Evolutionary conservation across 2,888 invertebrate species (phyloP).

Genomic region (Caenorhabditis sulstoni): DNA sequence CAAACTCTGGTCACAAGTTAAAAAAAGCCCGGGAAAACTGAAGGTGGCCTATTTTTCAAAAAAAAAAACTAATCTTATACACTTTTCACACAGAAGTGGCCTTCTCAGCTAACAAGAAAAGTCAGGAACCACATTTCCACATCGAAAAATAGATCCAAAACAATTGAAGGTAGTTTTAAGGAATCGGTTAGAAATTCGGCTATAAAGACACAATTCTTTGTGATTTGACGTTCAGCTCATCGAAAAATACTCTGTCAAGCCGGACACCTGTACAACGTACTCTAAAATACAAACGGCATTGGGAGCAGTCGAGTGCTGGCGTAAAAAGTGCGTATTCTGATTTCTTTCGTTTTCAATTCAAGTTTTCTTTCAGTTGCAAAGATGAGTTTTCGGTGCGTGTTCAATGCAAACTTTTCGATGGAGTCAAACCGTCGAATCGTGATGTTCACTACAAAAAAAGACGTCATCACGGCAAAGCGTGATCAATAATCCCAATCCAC

Average conservation of each 20-base stretch:
- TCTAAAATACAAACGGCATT: slow-evolving; percentile 23
- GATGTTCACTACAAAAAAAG: slow-evolving; percentile 37
- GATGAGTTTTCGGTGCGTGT: slow-evolving; percentile 35
- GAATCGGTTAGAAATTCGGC: slow-evolving; percentile 42
- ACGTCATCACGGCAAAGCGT: slow-evolving; percentile 46
- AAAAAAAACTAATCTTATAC: not conserved
- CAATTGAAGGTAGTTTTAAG: slow-evolving; percentile 21
- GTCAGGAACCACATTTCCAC: slow-evolving; percentile 37
- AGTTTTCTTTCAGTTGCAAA: slow-evolving; percentile 33
- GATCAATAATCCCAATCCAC: too few species aligned
- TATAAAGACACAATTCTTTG: not conserved
- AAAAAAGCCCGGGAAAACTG: slow-evolving; percentile 15
- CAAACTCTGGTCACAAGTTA: slow-evolving; percentile 25
- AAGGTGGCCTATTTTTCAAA: not conserved
- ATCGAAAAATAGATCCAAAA: slow-evolving; percentile 12
- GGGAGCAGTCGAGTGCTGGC: slow-evolving; percentile 36
- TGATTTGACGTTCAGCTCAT: slow-evolving; percentile 5
- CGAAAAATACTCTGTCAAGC: slow-evolving; percentile 32
- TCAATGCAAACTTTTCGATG: slow-evolving; percentile 40
- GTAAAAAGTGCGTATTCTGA: slow-evolving; percentile 19
- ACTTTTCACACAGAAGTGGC: slow-evolving; percentile 9
- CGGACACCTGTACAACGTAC: slow-evolving; percentile 33
- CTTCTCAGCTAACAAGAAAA: slow-evolving; percentile 16
- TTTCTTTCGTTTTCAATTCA: not conserved
- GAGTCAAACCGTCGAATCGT: slow-evolving; percentile 36